phyloP scores from a whole-genome alignment of 1,140 invertebrate species.

The Cryptotermes secundus region DNA sequence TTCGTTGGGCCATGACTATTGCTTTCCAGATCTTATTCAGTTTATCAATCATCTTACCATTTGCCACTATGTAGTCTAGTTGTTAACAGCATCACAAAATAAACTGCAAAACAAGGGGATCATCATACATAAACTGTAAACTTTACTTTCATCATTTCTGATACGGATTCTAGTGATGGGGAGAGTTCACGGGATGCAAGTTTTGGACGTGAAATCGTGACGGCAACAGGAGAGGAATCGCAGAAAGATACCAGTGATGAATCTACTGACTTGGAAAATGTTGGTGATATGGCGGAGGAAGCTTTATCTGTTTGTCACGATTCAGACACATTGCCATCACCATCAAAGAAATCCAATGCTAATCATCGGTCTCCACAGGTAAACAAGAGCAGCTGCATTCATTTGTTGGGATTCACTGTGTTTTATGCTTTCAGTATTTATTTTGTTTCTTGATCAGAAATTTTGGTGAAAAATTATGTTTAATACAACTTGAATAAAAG shows the following conservation, averaged over 20 bases:
- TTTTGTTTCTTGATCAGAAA: too few relatives aligned
- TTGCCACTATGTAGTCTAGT: too few relatives aligned
- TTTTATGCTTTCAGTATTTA: too few relatives aligned
- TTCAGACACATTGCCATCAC: conserved; percentile 57
- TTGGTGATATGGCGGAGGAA: conserved; percentile 74
- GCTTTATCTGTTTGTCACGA: conserved; percentile 53
- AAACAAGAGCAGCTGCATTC: background rate
- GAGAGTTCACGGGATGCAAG: conserved; percentile 52
- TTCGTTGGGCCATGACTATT: too few relatives aligned
- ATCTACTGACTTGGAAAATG: conserved; percentile 57
- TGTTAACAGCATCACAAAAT: too few relatives aligned
- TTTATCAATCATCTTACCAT: too few relatives aligned
- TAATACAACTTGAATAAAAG: too few relatives aligned
- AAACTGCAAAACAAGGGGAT: too few relatives aligned
- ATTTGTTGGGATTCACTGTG: too few relatives aligned
- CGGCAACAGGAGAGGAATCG: conserved; percentile 45
- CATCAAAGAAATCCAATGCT: conserved; percentile 54
- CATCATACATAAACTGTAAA: too few relatives aligned
- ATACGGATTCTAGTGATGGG: background rate
- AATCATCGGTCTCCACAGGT: conserved; percentile 17
- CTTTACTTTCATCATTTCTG: background rate
- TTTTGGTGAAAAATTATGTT: too few relatives aligned
- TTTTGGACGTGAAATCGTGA: conserved; percentile 70
- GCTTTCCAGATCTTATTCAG: too few relatives aligned
- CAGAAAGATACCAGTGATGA: conserved; percentile 36